These are phyloP conservation scores for Melozone crissalis DNA, from an alignment of 2,113 vertebrate genomes.

Conservation along the genomic window DNA sequence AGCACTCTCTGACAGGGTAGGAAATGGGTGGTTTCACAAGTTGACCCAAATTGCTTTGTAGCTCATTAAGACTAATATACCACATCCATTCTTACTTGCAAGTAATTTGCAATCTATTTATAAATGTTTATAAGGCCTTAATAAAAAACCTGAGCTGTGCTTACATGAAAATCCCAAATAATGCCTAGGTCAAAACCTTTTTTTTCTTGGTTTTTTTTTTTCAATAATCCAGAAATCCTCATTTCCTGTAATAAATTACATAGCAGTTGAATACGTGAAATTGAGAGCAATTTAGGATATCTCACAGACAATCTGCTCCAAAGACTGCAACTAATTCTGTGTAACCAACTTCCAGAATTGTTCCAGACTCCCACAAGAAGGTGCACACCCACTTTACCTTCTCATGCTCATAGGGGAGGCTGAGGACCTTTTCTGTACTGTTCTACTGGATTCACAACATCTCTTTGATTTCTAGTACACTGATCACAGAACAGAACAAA, in stretches of 20 bases:
- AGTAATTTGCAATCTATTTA: not conserved
- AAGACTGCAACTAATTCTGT: not conserved
- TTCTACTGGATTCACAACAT: not conserved
- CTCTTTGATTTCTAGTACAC: not conserved
- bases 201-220: not conserved
- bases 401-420: not conserved
- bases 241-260: not conserved
- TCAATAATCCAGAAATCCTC: not conserved
- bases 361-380: not conserved
- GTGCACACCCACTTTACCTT: not conserved
- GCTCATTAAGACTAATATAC: not conserved
- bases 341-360: not conserved
- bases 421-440: not conserved
- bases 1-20: too few species aligned
- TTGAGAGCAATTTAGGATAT: not conserved
- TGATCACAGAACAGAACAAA: not conserved
- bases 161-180: not conserved
- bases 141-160: not conserved
- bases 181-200: not conserved
- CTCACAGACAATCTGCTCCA: not conserved
- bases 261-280: not conserved
- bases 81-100: not conserved
- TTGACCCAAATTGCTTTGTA: not conserved
- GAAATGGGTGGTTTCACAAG: not conserved
- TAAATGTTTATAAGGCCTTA: not conserved